Evolutionary conservation across 2,113 vertebrate species (phyloP).

Genomic region (Felis chaus): DNA sequence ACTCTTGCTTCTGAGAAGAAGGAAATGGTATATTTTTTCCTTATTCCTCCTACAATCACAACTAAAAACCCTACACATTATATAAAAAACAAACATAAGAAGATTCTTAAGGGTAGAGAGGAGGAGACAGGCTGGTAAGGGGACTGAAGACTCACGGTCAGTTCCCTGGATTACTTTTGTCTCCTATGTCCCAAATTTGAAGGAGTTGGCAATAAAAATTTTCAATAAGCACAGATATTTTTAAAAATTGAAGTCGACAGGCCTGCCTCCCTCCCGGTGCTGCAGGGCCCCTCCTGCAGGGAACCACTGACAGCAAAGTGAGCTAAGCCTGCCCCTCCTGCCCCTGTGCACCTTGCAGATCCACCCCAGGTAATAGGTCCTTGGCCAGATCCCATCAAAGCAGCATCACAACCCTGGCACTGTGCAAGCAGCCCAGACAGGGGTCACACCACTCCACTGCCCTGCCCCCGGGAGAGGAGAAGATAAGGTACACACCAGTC

Average conservation of each 20-base stretch:
- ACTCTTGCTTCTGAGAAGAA: neutral
- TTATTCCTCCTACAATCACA: neutral
- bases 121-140: neutral
- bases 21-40: neutral
- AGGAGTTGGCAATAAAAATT: neutral
- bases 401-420: too few species aligned
- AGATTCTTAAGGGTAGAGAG: neutral
- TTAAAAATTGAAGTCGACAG: neutral
- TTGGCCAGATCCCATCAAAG: too few species aligned
- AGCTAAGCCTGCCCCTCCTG: too few species aligned
- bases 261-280: too few species aligned
- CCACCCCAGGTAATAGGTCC: too few species aligned
- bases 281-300: too few species aligned
- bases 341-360: too few species aligned
- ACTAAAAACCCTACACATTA: neutral
- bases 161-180: neutral
- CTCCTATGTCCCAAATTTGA: neutral
- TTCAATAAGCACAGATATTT: neutral
- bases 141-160: neutral
- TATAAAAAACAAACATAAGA: neutral
- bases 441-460: too few species aligned
- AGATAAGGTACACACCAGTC: too few species aligned
- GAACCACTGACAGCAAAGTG: rapidly evolving
- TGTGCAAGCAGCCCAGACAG: too few species aligned
- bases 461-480: too few species aligned